Conservation (phyloP, 2,113 vertebrate genomes). For the Scartelaos histophorus region DNA sequence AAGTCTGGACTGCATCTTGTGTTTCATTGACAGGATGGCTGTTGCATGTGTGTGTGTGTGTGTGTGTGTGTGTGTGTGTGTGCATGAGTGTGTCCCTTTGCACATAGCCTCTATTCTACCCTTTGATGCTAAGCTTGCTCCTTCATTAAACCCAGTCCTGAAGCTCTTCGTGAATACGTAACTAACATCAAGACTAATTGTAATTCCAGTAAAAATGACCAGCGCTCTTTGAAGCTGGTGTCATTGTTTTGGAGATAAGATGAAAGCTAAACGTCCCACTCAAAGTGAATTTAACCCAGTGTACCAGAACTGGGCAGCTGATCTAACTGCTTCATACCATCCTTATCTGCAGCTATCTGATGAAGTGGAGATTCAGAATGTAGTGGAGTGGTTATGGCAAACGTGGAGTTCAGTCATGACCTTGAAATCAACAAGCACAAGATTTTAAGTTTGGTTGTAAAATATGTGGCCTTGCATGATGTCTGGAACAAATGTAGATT, state of each 20-base stretch:
- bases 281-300: conserved; percentile 36
- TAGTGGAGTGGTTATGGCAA: conserved; percentile 50
- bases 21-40: conserved; percentile 40
- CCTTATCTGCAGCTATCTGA: conserved; percentile 64
- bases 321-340: conserved; percentile 61
- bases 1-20: conserved; percentile 68
- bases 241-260: conserved; percentile 70
- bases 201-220: conserved; percentile 70
- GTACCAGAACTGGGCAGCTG: conserved; percentile 28
- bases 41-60: conserved; percentile 19
- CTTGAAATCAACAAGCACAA: conserved; percentile 8
- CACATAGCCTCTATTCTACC: conserved; percentile 65
- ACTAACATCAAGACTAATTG: conserved; percentile 35
- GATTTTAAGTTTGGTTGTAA: background rate
- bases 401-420: conserved; percentile 15
- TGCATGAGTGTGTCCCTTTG: conserved; percentile 31
- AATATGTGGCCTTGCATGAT: background rate
- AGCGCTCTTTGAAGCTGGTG: conserved; percentile 75
- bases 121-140: conserved; percentile 84
- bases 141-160: conserved; percentile 87
- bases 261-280: conserved; percentile 53
- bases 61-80: conserved; percentile 14
- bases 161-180: conserved; percentile 79
- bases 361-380: conserved; percentile 52
- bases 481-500: conserved; percentile 1